A percentile compares a stretch with the other conserved stretches of the same genome.
Evolutionary conservation across 37 sponge, comb jelly and placozoan species (phyloP).

Genomic region (Beroe ovata): DNA sequence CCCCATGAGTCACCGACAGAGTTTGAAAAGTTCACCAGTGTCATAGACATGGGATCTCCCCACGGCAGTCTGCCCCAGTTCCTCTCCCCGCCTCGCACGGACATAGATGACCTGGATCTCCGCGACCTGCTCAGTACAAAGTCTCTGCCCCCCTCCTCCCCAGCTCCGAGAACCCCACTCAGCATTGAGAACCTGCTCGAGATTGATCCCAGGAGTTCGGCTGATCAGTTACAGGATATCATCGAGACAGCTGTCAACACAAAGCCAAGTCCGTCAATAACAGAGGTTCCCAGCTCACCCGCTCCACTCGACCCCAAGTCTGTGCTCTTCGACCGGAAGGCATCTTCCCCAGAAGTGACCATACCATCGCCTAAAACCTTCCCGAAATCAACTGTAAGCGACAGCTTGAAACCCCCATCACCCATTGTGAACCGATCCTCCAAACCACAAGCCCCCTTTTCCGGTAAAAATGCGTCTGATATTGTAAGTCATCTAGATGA

Average conservation of each 20-base stretch:
- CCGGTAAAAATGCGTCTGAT: not conserved
- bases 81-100: not conserved
- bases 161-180: constrained; percentile 44
- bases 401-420: not conserved
- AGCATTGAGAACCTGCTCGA: constrained; percentile 57
- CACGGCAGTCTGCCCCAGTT: not conserved
- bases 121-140: not conserved
- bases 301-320: constrained; percentile 11
- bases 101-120: constrained; percentile 31
- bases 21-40: constrained; percentile 55
- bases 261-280: not conserved
- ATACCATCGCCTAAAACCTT: not conserved
- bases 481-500: constrained; percentile 22
- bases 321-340: not conserved
- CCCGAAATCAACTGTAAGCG: not conserved
- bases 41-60: not conserved
- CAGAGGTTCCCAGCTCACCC: not conserved
- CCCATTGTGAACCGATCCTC: not conserved
- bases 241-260: constrained; percentile 11
- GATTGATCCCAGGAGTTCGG: not conserved
- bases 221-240: constrained; percentile 16
- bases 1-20: constrained; percentile 13
- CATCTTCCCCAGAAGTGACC: not conserved
- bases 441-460: not conserved
- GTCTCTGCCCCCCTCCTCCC: not conserved